Base-by-base conservation (phyloP, 2,797 vertebrate genomes). In the Pelobates cultripes region DNA sequence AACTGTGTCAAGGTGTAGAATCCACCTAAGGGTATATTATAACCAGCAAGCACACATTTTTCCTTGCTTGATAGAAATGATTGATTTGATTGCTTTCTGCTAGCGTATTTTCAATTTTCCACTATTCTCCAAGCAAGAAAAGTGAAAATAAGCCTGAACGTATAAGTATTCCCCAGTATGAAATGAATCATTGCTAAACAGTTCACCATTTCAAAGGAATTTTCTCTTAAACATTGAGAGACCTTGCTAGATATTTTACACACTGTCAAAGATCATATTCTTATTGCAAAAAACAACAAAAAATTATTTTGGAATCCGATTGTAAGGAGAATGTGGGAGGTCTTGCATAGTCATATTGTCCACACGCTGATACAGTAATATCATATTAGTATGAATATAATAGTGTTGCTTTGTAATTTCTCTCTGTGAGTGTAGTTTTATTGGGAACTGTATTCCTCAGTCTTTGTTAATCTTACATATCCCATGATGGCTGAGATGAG, bases 11-110 rank as follows among this genome's bases (percentile, higher is more conserved):
- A 61, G 10, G 76, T 83, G 71, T 74, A 28, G 76, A 78, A 60
- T 10, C 47, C 47, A 51, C 47, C 47, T 8, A 3, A 7, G 69
- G 45, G 28, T 77, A 68, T 60, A 77, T 82, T 77, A 73, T 73
- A 51, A 68, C 53, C 15, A 10, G 5, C 47, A 51, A 5, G 10
- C 45, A 55, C 41, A 57, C 42, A 40, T 70, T 73, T 14, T 72
- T n/a, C 45, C 73, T 78, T 70, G 61, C 75, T 69, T 78, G 43
- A 78, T 51, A 47, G 61, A 69, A 60, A 69, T 77, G 15, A 81
- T 81, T 81, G 79, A 82, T 82, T 81, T 82, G 61, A 40, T 63
- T 82, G 45, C 66, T 81, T 77, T 71, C 57, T 43, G 17, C 14
- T 51, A 72, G 61, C 69, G 67, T 71, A 17, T 81, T 81, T 80